Conservation (phyloP, 1,140 invertebrate genomes). For the Pseudomyrmex cubaensis region DNA sequence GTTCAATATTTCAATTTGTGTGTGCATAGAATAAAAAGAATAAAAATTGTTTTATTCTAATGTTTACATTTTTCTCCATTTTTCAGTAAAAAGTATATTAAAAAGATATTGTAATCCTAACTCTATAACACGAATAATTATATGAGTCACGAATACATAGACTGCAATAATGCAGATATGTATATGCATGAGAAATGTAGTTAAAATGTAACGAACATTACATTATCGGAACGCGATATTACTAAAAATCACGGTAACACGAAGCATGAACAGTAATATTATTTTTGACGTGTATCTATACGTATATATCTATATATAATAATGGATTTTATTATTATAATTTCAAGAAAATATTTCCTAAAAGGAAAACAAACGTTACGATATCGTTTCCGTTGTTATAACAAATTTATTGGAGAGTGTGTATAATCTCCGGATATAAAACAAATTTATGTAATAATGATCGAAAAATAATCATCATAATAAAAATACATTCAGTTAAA, state of each 20-base stretch:
- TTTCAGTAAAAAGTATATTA: neutral
- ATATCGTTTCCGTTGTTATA: conserved; percentile 37
- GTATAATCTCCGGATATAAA: conserved; percentile 16
- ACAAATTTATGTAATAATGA: conserved; percentile 40
- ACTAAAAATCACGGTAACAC: conserved; percentile 44
- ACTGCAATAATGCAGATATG: too few relatives aligned
- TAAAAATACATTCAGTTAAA: neutral
- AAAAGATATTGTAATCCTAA: conserved; percentile 11
- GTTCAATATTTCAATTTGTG: neutral
- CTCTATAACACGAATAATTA: too few relatives aligned
- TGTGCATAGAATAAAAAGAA: too few relatives aligned
- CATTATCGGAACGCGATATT: conserved; percentile 51
- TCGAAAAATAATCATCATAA: conserved; percentile 4
- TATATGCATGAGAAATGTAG: conserved; percentile 5
- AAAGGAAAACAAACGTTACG: conserved; percentile 12
- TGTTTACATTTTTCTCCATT: neutral
- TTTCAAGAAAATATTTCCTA: conserved; percentile 34
- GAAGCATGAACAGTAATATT: conserved; percentile 5
- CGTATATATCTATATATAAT: neutral
- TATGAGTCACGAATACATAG: too few relatives aligned
- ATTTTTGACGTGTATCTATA: conserved; percentile 1
- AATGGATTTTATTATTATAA: conserved; percentile 34
- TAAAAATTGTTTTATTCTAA: too few relatives aligned
- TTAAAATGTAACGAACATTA: conserved; percentile 26
- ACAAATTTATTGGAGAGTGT: conserved; percentile 7